These are phyloP conservation scores for Acrobasis repandana DNA, from an alignment of 2,888 invertebrate genomes.

Conservation along the genomic window DNA sequence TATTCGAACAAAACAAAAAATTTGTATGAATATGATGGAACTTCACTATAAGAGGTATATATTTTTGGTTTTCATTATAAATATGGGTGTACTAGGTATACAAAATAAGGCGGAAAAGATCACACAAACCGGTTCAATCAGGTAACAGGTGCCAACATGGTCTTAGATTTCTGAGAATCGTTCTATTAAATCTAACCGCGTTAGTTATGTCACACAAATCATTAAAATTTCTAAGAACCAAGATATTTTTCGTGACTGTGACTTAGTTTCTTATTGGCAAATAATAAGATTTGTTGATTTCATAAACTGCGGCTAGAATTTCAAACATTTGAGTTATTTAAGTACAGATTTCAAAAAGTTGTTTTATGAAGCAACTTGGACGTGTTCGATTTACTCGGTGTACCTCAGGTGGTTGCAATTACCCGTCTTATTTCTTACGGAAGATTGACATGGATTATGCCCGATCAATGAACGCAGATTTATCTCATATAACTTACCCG, in stretches of 20 bases:
- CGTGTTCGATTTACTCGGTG: not conserved
- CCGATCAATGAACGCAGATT: too few relatives aligned
- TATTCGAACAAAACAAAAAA: too few relatives aligned
- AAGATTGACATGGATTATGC: too few relatives aligned
- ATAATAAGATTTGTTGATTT: too few relatives aligned
- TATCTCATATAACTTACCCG: not conserved
- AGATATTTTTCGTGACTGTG: not conserved
- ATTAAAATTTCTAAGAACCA: not conserved
- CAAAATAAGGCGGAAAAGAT: not conserved
- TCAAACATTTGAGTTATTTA: not conserved
- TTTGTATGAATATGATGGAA: too few relatives aligned
- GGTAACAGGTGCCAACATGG: not conserved
- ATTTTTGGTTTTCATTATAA: too few relatives aligned
- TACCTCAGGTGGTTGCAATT: not conserved
- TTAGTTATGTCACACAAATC: not conserved
- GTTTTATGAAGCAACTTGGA: too few relatives aligned
- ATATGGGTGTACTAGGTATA: not conserved
- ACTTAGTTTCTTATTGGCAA: too few relatives aligned
- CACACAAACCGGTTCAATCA: conserved; percentile 2
- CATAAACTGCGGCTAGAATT: too few relatives aligned
- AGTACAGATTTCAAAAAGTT: too few relatives aligned
- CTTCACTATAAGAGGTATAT: too few relatives aligned
- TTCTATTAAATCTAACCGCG: not conserved
- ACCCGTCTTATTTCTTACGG: not conserved
- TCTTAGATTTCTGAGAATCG: conserved; percentile 3